Conservation (phyloP, 2,888 invertebrate species). For the Augiades crinisus region DNA sequence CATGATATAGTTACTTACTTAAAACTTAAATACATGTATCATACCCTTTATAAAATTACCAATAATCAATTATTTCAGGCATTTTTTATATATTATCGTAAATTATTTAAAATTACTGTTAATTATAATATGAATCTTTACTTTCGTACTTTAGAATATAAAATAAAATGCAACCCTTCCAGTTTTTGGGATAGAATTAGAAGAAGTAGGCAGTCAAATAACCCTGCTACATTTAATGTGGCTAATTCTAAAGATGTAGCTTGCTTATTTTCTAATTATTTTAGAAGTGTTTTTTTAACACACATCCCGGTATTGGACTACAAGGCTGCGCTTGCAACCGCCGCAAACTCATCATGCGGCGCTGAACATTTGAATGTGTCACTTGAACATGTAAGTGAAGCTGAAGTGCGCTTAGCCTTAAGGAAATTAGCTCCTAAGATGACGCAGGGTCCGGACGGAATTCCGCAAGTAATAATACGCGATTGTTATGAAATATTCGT, state of each 20-base stretch:
- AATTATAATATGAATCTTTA: neutral
- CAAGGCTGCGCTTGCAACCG: no score
- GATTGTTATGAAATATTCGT: neutral
- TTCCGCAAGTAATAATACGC: neutral
- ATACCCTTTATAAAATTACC: neutral
- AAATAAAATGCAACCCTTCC: no score
- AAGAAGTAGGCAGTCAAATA: no score
- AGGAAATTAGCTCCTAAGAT: neutral
- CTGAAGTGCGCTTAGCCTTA: neutral
- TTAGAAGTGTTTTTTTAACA: no score
- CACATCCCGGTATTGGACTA: no score
- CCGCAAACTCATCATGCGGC: no score
- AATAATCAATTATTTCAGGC: neutral
- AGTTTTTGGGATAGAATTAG: no score
- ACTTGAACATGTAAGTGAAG: no score
- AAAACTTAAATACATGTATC: neutral
- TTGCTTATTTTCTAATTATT: no score
- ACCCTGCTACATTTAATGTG: no score
- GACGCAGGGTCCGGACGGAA: constrained; percentile 1
- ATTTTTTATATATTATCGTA: neutral
- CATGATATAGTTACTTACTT: neutral
- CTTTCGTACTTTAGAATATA: neutral
- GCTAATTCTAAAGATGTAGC: no score
- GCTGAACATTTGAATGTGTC: no score
- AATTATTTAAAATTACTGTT: neutral